A percentile compares a stretch with the other conserved stretches of the same genome.
Conservation (phyloP, 2,888 invertebrate genomes). For the Pandemis corylana region DNA sequence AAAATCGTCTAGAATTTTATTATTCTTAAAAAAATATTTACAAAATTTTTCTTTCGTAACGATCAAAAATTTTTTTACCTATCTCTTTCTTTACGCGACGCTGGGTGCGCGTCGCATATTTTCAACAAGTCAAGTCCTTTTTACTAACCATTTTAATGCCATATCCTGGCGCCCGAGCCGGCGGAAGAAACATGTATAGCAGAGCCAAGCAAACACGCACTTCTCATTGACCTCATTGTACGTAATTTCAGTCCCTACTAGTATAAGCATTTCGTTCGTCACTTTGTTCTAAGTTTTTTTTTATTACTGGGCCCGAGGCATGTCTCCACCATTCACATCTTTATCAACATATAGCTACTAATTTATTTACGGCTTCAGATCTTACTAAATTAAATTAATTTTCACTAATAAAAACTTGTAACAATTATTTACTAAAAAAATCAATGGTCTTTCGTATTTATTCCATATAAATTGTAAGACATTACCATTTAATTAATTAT, state of each 20-base stretch:
- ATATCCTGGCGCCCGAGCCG: slow-evolving; percentile 11
- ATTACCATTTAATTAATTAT: too few relatives aligned
- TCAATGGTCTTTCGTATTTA: too few relatives aligned
- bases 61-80: slow-evolving; percentile 15
- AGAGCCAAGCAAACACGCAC: slow-evolving; percentile 1
- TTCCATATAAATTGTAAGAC: too few relatives aligned
- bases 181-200: neutral
- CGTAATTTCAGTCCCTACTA: neutral
- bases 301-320: neutral
- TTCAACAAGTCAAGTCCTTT: slow-evolving; percentile 10
- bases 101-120: slow-evolving; percentile 20
- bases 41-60: slow-evolving; percentile 53
- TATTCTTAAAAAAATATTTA: slow-evolving; percentile 72
- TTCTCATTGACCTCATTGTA: neutral
- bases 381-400: neutral
- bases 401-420: neutral
- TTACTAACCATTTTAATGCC: neutral
- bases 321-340: too few relatives aligned
- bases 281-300: neutral
- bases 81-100: slow-evolving; percentile 17
- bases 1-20: slow-evolving; percentile 55
- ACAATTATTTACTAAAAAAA: neutral
- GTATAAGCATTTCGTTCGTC: neutral
- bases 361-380: neutral
- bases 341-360: too few relatives aligned